Percentiles rank a stretch among this genome's conserved stretches.
These are phyloP conservation scores for Tauraco erythrolophus DNA, from an alignment of 2,113 vertebrate species.

Conservation along the genomic window DNA sequence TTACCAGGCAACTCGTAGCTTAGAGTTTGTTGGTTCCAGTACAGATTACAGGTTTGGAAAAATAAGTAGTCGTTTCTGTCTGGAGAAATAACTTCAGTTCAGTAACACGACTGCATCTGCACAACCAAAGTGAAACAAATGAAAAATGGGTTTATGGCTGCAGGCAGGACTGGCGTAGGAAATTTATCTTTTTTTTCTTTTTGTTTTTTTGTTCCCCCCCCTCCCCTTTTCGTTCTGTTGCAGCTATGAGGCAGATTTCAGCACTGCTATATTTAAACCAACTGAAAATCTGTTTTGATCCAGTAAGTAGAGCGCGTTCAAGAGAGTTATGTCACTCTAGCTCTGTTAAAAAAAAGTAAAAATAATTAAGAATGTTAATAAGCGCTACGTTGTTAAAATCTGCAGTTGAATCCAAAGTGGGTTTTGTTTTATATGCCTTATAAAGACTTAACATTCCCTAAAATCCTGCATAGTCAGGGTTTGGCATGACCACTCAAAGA, in stretches of 20 bases:
- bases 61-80: background rate
- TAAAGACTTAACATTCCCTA: background rate
- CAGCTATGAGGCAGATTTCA: background rate
- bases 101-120: background rate
- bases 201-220: background rate
- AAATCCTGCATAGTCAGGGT: background rate
- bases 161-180: background rate
- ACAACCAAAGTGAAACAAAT: background rate
- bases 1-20: background rate
- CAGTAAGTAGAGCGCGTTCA: background rate
- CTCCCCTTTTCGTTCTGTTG: background rate
- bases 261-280: background rate
- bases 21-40: background rate
- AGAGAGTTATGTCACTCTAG: background rate
- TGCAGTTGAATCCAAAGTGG: background rate
- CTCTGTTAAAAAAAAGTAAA: background rate
- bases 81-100: background rate
- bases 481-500: background rate
- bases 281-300: conserved; percentile 1
- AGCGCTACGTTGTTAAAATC: background rate
- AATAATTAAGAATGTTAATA: background rate
- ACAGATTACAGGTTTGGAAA: background rate
- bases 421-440: background rate
- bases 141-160: background rate
- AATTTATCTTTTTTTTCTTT: background rate